Conservation (phyloP, 2,113 vertebrate genomes). For the Cynoglossus semilaevis region DNA sequence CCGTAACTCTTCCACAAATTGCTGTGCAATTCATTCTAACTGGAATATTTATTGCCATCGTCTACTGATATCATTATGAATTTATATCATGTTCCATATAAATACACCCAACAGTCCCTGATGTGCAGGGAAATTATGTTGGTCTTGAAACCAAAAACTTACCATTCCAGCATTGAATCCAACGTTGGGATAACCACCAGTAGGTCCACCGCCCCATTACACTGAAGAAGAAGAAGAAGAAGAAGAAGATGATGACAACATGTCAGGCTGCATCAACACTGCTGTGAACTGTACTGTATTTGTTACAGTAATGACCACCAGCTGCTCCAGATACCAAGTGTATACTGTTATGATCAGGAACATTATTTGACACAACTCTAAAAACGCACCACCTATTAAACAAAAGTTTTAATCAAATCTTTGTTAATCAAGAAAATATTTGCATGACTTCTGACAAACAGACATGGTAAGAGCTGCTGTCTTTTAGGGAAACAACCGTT, state of each 20-base stretch:
- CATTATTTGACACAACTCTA: no score
- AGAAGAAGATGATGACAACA: no score
- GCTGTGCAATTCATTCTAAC: slow-evolving; percentile 58
- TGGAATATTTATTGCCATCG: slow-evolving; percentile 52
- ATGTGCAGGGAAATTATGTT: background rate
- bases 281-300: no score
- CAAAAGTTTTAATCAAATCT: no score
- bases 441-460: slow-evolving; percentile 9
- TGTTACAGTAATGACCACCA: no score
- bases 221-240: slow-evolving; percentile 53
- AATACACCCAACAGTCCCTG: no score
- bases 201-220: slow-evolving; percentile 70
- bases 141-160: slow-evolving; percentile 35
- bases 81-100: background rate
- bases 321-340: no score
- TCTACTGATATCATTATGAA: slow-evolving; percentile 20
- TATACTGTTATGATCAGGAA: no score
- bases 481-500: slow-evolving; percentile 4
- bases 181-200: slow-evolving; percentile 70
- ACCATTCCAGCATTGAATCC: slow-evolving; percentile 75
- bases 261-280: no score
- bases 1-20: slow-evolving; percentile 36
- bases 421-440: no score
- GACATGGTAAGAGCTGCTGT: slow-evolving; percentile 5
- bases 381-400: no score